These are phyloP conservation scores for Colostygia pectinataria DNA, from an alignment of 2,888 invertebrate species.

Conservation along the genomic window DNA sequence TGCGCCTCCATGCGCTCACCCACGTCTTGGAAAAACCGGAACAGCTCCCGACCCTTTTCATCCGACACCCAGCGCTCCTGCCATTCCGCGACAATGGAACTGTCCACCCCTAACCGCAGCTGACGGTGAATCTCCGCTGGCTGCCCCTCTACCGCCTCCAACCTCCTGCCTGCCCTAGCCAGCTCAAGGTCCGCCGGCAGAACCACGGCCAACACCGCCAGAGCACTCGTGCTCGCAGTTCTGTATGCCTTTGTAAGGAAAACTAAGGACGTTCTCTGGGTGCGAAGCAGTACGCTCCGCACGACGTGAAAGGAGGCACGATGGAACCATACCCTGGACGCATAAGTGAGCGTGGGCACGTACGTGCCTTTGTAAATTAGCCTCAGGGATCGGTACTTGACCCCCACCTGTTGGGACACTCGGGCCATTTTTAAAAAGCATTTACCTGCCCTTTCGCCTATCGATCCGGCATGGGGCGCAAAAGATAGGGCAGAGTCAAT, in stretches of 20 bases:
- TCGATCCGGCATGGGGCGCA: background rate
- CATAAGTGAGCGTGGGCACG: background rate
- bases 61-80: background rate
- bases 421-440: slow-evolving; percentile 1
- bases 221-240: background rate
- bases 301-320: background rate
- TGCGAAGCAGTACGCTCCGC: background rate
- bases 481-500: background rate
- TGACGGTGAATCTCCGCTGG: background rate
- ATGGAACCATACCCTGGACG: background rate
- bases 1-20: slow-evolving; percentile 6
- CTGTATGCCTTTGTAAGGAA: slow-evolving; percentile 14
- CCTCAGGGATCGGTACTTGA: background rate
- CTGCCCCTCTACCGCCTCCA: background rate
- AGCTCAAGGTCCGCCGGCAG: slow-evolving; percentile 10
- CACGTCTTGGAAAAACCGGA: slow-evolving; percentile 7
- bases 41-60: background rate
- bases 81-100: background rate
- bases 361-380: background rate
- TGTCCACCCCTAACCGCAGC: background rate
- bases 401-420: background rate
- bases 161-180: background rate
- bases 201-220: slow-evolving; percentile 7
- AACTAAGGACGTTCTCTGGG: slow-evolving; percentile 1
- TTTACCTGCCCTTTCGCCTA: background rate